Base-by-base conservation (phyloP, 2,113 vertebrate species). In the Numida meleagris region DNA sequence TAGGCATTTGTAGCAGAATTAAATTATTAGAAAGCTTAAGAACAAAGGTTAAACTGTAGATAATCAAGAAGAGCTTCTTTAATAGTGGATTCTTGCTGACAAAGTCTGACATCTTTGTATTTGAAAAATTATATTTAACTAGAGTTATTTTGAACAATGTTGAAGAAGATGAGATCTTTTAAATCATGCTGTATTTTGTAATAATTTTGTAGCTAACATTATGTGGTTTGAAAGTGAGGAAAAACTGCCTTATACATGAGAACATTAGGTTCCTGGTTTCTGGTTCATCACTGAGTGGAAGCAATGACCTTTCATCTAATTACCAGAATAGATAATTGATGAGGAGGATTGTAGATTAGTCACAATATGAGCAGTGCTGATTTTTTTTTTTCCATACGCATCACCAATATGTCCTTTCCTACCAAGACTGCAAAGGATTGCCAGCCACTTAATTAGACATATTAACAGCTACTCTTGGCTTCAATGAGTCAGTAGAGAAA, bases 211-310 rank as follows among this genome's bases (percentile, higher is more conserved):
- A 72, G 53, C 27, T 81, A 57, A 74, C 78, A 55, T 72, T 70
- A 75, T 17, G 58, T 84, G 65, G 40, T 86, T 25, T 72, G 33
- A 79, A 94, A 90, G 86, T 86, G 74, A 86, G 75, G 73, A 84
- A 96, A 51, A 79, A 48, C 40, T 82, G 62, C 31, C 77, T 79
- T 53, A n/a, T 43, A 65, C 53, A 84, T 33, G 40, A 83, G 73
- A 96, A 93, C 80, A 83, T 90, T 70, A 88, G 57, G 79, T 79
- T 94, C 42, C 67, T 88, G 20, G 12, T 85, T 95, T 87, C 81
- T 91, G 58, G 40, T 78, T 94, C 3, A 0, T 75, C 83, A 67
- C 14, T 68, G 48, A 72, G 92, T 27, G 33, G 6, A 78, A 86
- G 48, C 33, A 68, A 68, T 61, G 43, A 70, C 78, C 31, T 70